These are phyloP conservation scores for Notolabrus celidotus DNA, from an alignment of 2,797 vertebrate genomes.

Conservation along the genomic window DNA sequence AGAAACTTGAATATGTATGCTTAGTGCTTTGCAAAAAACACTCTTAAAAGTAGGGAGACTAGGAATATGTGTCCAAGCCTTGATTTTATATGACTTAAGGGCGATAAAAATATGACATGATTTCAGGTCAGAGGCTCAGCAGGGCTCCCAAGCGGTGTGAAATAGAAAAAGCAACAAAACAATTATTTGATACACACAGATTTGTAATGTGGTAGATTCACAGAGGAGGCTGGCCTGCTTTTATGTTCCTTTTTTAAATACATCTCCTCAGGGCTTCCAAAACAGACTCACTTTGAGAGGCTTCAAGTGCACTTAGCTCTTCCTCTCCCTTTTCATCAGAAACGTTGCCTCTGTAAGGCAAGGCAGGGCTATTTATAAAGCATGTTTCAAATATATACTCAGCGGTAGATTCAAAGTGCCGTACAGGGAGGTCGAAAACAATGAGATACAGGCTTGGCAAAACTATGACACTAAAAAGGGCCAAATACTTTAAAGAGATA, in stretches of 20 bases:
- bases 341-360: not conserved
- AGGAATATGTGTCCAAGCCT: not conserved
- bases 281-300: conserved; percentile 16
- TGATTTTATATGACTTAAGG: not conserved
- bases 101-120: not conserved
- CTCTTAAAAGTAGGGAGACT: too few relatives aligned
- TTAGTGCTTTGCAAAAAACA: too few relatives aligned
- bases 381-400: not conserved
- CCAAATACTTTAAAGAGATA: not conserved
- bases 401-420: too few relatives aligned
- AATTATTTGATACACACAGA: not conserved
- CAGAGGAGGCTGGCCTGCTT: conserved; percentile 9
- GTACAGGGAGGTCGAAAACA: too few relatives aligned
- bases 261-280: conserved; percentile 6
- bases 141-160: not conserved
- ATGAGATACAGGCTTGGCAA: not conserved
- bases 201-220: not conserved
- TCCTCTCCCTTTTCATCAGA: not conserved
- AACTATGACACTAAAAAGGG: not conserved
- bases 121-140: too few relatives aligned
- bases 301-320: conserved; percentile 22
- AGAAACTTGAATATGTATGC: not conserved
- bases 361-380: conserved; percentile 1
- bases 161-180: conserved; percentile 9
- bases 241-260: conserved; percentile 6